Base-by-base conservation (phyloP, 2,797 vertebrate species). In the Loriculus beryllinus region DNA sequence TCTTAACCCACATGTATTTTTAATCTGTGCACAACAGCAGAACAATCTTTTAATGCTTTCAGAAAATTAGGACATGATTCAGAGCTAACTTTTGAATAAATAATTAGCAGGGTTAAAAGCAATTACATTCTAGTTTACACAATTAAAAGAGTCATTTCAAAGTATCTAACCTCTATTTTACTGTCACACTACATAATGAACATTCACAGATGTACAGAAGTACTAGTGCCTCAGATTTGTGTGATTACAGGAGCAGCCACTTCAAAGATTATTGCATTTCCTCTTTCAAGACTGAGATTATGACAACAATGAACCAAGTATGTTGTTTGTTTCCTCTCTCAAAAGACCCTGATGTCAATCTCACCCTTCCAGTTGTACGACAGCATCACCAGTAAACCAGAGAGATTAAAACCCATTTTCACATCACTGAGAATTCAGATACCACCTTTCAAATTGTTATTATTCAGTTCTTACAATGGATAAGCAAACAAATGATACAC, bases 1-100 rank as follows among this genome's bases (percentile, higher is more conserved):
- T 57, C 76, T 91, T 86, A 93, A 76, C 80, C 52, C 49, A 65
- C 49, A 26, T 28, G 26, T 64, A 91, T 81, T 90, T 93, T 93
- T 86, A 64, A 90, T 90, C 81, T 69, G 49, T 28, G 57, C 54
- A 42, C 29, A 68, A 85, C 51, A 42, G n/a, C 64, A 77, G 39
- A 8, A 52, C 19, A 63, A 40, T 63, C 57, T 14, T 79, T 35
- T 31, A 82, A 71, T 16, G 47, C 62, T 56, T 85, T 47, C 9
- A 74, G 42, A 78, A 93, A 91, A 91, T 29, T 17, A 78, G 69
- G 57, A 43, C 56, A 82, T 40, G 85, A 95, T 23, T 75, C 65
- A 86, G 54, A 87, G n/a, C 28, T 75, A 75, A 49, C 20, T 89
- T 89, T 3, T 71, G 22, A 89, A 23, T 60, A 89, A 77, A 12